Evolutionary conservation across 1,140 invertebrate genomes (phyloP), one percentile per base, ranked within the genome.

Genomic region (Diachasma alloeum): DNA sequence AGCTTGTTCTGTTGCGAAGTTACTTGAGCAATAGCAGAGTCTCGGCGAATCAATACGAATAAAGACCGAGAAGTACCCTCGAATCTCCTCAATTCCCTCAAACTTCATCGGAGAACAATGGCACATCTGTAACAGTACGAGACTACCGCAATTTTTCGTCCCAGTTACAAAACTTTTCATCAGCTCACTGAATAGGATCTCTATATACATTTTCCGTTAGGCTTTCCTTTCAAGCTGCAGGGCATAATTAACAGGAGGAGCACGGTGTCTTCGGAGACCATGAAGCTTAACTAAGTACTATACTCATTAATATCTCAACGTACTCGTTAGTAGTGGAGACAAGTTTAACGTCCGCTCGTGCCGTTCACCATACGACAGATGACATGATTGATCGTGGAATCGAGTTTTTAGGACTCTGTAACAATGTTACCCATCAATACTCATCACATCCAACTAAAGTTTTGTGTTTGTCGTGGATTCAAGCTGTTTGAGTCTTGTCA

Each of bases 231-330:
- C 22, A 72, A 48, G 42, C 69, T 72, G 37, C 22, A 46, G 24
- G 36, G 42, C 69, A 72, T 72, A 72, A 72, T 72, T 72, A 72
- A 48, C 44, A 44, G 24, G 44, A 46, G 69, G 11, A 24, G 69
- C 37, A 1, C 31, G 31, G 36, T 70, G 17, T 39, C 67, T 48
- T 46, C 39, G 69, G 67, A 48, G 44, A 46, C 69, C 42, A 46
- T 22, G 26, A 72, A 48, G 39, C 39, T 72, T 44, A 48, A 72
- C 69, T 72, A 72, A 72, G 69, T 72, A 31, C 69, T 46, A 72
- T 39, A 72, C 42, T 72, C 69, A 42, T 72, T 72, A 72, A 72
- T 72, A 72, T 72, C 13, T 72, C 69, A 72, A 53, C 69, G 69
- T 53, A 48, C 17, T 72, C 69, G 44, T 72, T 72, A 72, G 19